Percentiles rank a stretch among this genome's conserved stretches.
Evolutionary conservation across 2,888 invertebrate species (phyloP).

Genomic region (Xylota sylvarum): DNA sequence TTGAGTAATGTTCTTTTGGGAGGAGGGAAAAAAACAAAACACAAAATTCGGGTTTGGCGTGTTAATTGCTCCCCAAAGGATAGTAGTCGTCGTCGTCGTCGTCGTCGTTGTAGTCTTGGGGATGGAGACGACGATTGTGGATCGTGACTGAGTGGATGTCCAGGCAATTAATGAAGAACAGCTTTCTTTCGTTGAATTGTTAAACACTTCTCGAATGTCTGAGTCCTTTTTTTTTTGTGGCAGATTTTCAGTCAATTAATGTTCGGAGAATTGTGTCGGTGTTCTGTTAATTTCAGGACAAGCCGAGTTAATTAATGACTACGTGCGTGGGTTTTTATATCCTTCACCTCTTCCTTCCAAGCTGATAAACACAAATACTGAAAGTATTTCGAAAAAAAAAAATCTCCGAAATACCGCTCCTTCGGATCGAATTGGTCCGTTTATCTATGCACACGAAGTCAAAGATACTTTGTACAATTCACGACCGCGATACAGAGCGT

Average conservation of each 20-base stretch:
- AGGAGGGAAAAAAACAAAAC: background rate
- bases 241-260: slow-evolving; percentile 9
- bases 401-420: background rate
- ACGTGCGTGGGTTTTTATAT: background rate
- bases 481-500: slow-evolving; percentile 21
- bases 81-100: too few relatives aligned
- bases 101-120: background rate
- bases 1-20: slow-evolving; percentile 8
- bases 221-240: background rate
- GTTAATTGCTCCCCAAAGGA: slow-evolving; percentile 22
- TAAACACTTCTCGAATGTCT: background rate
- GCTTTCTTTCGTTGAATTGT: background rate
- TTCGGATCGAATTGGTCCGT: background rate
- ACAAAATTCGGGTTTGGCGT: slow-evolving; percentile 1
- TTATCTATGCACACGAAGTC: background rate
- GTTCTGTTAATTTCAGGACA: background rate
- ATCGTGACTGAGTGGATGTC: background rate
- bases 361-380: background rate
- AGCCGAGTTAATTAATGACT: background rate
- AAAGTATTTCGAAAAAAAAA: background rate
- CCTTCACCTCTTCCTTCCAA: too few relatives aligned
- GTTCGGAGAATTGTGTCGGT: background rate
- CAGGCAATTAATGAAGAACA: background rate
- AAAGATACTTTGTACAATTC: slow-evolving; percentile 3
- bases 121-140: background rate